Evolutionary conservation across 2,113 vertebrate species (phyloP), one percentile per base, ranked within the genome.

Genomic region (Tychaedon coryphoeus): DNA sequence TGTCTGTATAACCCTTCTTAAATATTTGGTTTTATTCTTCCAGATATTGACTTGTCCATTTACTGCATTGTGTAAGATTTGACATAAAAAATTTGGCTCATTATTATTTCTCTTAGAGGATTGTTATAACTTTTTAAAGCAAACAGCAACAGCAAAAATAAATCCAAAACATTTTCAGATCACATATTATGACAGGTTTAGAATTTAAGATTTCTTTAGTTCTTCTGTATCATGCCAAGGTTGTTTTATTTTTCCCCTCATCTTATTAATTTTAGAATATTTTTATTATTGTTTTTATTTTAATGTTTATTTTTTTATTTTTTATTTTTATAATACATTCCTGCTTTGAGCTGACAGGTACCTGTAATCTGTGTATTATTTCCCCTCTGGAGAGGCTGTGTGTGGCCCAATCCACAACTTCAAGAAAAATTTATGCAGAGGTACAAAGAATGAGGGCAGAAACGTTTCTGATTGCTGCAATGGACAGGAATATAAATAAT

Each of bases 21-120:
- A n/a, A 16, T 48, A 1, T 83, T 54, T 36, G 4, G 2, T 1
- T 72, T 62, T 64, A 6, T 23, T 60, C 16, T 33, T 67, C 18
- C 22, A 13, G 8, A 15, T 14, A 31, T 1, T 36, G 19, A 3
- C 4, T 33, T 67, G 5, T 29, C 9, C 0, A 1, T 33, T 61
- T 60, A 12, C 7, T n/a, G 2, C 8, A 12, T 22, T 54, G 4
- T 34, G 22, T 16, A 47, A 42, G 22, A 40, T 25, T 3, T 67
- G 10, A 5, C 1, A 34, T n/a, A 33, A 70, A 83, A 69, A 24
- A 0, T 67, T 8, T 60, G 18, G 4, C 8, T 64, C 2, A 5
- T 10, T 3, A 8, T 26, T 51, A 73, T 69, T 90, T 64, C 6
- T 54, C 19, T 40, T 54, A 36, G 8, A 54, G 3, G 1, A 0